A percentile compares a stretch with the other conserved stretches of the same genome.
Evolutionary conservation across 2,888 invertebrate species (phyloP).

Genomic region (Stramonita haemastoma): DNA sequence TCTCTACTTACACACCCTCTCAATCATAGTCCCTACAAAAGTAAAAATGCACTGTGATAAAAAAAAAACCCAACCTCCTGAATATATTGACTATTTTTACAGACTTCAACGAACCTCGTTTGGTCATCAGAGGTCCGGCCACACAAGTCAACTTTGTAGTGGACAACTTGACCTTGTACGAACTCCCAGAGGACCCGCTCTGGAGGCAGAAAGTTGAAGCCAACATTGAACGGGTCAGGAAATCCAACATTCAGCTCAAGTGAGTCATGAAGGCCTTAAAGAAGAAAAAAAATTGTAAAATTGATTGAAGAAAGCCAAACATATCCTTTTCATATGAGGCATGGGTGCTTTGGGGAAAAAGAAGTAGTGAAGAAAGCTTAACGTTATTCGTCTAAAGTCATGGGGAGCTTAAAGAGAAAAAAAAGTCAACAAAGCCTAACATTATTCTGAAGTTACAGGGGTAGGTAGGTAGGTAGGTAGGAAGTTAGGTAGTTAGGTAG

Average conservation of each 20-base stretch:
- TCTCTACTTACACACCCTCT: too few species aligned
- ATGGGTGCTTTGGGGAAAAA: too few species aligned
- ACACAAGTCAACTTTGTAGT: not conserved
- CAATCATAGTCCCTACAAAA: not conserved
- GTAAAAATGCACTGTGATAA: not conserved
- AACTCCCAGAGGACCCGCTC: not conserved
- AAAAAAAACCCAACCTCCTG: not conserved
- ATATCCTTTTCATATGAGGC: too few species aligned
- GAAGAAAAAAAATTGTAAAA: too few species aligned
- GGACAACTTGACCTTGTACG: not conserved
- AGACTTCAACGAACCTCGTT: not conserved
- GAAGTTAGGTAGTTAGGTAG: not conserved
- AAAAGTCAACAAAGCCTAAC: too few species aligned
- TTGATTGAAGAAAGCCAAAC: too few species aligned
- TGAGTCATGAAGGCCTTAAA: not conserved
- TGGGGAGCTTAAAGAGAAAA: not conserved
- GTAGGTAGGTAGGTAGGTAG: not conserved
- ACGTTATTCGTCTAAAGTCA: not conserved
- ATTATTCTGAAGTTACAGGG: too few species aligned
- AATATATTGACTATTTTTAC: not conserved
- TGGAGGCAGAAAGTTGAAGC: not conserved
- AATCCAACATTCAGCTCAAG: not conserved
- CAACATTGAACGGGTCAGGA: not conserved
- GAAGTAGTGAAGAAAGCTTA: not conserved
- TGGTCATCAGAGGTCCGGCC: not conserved